phyloP scores from a whole-genome alignment of 2,888 invertebrate genomes.

The Mimachlamys varia region DNA sequence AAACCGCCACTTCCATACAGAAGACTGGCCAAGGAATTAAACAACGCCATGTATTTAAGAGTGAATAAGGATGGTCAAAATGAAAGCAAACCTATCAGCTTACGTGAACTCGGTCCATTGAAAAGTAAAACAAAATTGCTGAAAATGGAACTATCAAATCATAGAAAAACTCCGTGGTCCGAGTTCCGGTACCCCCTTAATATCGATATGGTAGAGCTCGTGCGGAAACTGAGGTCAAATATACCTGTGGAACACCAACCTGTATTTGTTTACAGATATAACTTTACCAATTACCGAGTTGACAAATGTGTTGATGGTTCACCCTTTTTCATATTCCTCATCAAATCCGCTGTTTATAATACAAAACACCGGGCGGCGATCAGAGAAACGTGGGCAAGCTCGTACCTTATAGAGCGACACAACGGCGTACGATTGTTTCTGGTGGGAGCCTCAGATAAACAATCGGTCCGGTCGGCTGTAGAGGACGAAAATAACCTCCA shows the following conservation, averaged over 20 bases:
- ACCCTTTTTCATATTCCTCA: not conserved
- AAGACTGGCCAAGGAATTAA: no score
- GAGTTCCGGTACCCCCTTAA: not conserved
- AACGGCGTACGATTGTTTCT: not conserved
- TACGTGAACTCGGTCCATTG: no score
- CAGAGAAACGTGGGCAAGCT: not conserved
- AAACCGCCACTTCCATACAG: no score
- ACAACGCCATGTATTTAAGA: no score
- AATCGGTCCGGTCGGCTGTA: not conserved
- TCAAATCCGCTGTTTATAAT: not conserved
- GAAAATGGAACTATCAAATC: no score
- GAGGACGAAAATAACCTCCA: not conserved
- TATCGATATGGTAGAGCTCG: not conserved
- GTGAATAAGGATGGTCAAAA: no score
- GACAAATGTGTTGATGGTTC: not conserved
- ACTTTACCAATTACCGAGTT: not conserved
- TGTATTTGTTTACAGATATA: not conserved
- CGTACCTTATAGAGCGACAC: not conserved
- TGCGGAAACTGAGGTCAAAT: not conserved
- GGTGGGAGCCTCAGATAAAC: not conserved
- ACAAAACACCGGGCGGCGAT: not conserved
- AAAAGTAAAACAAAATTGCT: no score
- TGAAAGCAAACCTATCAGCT: no score
- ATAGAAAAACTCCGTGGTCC: no score
- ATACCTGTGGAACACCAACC: not conserved